Conservation (phyloP, 2,797 vertebrate genomes). For the Danio choprae region DNA sequence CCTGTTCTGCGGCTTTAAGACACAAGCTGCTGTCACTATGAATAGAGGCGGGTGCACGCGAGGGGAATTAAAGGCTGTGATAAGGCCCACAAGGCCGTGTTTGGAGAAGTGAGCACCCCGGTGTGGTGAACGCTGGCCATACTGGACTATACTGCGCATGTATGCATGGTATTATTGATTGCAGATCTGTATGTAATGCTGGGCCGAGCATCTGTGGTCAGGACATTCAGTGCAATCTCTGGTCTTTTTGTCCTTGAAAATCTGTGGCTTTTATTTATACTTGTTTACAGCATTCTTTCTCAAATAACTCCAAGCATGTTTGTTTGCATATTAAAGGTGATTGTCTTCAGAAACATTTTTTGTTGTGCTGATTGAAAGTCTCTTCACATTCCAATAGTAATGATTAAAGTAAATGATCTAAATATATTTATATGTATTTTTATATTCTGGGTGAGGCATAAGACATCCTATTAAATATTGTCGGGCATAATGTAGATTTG, state of each 20-base stretch:
- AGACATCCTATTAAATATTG: too few relatives aligned
- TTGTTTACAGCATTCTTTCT: background rate
- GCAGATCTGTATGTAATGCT: constrained; percentile 27
- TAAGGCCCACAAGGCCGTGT: constrained; percentile 4
- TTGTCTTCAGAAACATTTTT: too few relatives aligned
- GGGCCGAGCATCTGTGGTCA: background rate
- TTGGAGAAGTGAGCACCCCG: constrained; percentile 16
- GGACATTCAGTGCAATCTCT: too few relatives aligned
- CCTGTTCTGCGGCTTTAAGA: constrained; percentile 9
- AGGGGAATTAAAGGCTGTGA: constrained; percentile 35
- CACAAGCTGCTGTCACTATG: constrained; percentile 2
- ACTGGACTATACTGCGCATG: background rate
- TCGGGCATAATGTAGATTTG: too few relatives aligned
- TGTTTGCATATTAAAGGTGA: too few relatives aligned
- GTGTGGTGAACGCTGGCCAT: constrained; percentile 15
- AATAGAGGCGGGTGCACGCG: background rate
- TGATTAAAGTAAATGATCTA: too few relatives aligned
- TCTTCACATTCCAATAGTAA: too few relatives aligned
- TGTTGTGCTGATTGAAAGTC: too few relatives aligned
- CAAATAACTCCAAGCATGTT: background rate
- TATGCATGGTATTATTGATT: background rate
- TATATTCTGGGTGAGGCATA: too few relatives aligned
- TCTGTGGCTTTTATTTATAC: background rate
- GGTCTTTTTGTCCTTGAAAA: background rate
- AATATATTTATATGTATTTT: too few relatives aligned